Evolutionary conservation across 2,888 invertebrate species (phyloP), one percentile per base, ranked within the genome.

Genomic region (Lutraria lutraria): DNA sequence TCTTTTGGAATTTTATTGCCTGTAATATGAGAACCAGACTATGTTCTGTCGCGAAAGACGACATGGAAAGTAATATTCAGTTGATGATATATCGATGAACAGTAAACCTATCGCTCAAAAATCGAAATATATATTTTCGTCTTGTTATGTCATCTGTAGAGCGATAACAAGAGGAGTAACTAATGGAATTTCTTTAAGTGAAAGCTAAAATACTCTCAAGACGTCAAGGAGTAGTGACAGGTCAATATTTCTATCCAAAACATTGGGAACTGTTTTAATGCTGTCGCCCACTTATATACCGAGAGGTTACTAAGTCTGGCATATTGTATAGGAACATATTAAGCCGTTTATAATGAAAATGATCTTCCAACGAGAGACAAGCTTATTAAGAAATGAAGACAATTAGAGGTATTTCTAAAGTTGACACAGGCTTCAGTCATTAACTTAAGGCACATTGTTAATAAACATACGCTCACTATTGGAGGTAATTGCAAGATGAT

Each of bases 161-260:
- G 76, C 15, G 31, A 76, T 76, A 76, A 76, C 76, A 76, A 76
- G 76, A 76, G 31, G 29, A 16, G 2, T 15, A 31, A 16, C 34
- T 76, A 76, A 76, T 76, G 76, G 76, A 76, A 76, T 76, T 76
- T 76, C 76, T 31, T 25, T 76, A 29, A 76, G 76, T 34, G 76
- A 76, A 34, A 76, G 76, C 76, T 34, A 34, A 76, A 76, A 76
- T 3, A 76, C 76, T 76, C 31, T 76, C 76, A 76, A 76, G 76
- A 76, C 76, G 76, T 76, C 76, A 76, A 34, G 31, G 34, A 76
- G 31, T 76, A 76, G 16, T 76, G 76, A 25, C 76, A 76, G 76
- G 76, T 76, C 76, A 76, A 76, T 76, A 76, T 76, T 76, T 63
- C 31, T 34, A 34, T 16, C 76, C 76, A 15, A 76, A 34, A 76